Percentiles rank a stretch among this genome's conserved stretches.
These are phyloP conservation scores for Crematogaster levior DNA, from an alignment of 2,888 invertebrate species.

Conservation along the genomic window DNA sequence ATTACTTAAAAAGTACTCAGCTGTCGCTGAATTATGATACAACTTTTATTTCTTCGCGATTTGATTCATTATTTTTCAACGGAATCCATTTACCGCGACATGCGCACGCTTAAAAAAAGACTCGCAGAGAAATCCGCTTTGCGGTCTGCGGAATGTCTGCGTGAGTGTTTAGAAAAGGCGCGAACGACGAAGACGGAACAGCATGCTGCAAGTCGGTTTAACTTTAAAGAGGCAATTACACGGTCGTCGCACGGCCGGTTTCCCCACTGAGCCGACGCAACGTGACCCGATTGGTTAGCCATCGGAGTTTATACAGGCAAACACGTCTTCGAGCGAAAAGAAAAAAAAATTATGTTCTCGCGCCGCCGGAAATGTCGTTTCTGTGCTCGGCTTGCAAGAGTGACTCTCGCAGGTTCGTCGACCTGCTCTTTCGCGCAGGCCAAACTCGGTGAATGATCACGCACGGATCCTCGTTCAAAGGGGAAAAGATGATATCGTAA, in stretches of 20 bases:
- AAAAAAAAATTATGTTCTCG: conserved; percentile 40
- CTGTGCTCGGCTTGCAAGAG: conserved; percentile 57
- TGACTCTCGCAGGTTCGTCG: conserved; percentile 53
- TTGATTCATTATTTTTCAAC: conserved; percentile 7
- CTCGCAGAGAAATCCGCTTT: conserved; percentile 35
- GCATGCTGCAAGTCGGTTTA: conserved; percentile 24
- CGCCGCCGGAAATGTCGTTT: conserved; percentile 58
- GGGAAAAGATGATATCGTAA: not conserved
- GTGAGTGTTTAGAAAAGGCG: conserved; percentile 38
- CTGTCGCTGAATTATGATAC: not conserved
- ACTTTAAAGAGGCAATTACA: conserved; percentile 57
- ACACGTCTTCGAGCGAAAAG: conserved; percentile 48
- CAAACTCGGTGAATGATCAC: conserved; percentile 16
- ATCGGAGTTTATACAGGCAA: conserved; percentile 50
- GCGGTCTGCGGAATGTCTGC: conserved; percentile 38
- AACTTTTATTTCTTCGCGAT: not conserved
- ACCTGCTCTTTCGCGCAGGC: conserved; percentile 38
- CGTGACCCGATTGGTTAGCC: conserved; percentile 57
- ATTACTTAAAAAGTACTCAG: not conserved
- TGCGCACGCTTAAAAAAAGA: not conserved
- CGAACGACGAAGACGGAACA: conserved; percentile 34
- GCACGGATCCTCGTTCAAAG: not conserved
- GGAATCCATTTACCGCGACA: not conserved
- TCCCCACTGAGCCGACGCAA: conserved; percentile 39
- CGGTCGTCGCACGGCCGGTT: conserved; percentile 46